phyloP scores from a whole-genome alignment of 35 echinoderm and acorn worm species.

The Heliocidaris erythrogramma region DNA sequence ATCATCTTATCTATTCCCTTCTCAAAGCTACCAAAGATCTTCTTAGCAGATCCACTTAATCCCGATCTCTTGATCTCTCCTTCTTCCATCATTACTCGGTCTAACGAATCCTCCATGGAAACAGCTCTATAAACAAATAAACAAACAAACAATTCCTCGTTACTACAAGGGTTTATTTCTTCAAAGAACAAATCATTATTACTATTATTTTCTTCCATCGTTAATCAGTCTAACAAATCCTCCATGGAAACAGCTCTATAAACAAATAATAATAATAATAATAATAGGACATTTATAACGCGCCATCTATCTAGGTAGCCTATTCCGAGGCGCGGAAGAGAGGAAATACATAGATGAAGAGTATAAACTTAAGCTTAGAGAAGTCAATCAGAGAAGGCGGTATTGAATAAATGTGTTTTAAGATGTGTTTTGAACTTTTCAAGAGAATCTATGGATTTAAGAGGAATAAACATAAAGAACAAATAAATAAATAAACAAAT shows the following conservation, averaged over 20 bases:
- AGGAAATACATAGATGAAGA: too few species aligned
- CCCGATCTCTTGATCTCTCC: constrained; percentile 65
- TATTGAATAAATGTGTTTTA: too few species aligned
- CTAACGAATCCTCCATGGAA: constrained; percentile 91
- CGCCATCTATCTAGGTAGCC: too few species aligned
- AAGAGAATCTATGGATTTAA: too few species aligned
- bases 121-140: constrained; percentile 76
- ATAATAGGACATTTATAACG: too few species aligned
- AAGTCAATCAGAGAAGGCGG: too few species aligned
- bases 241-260: constrained; percentile 95
- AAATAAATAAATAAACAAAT: background rate
- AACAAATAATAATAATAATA: background rate
- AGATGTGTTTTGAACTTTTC: too few species aligned
- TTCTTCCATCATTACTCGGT: constrained; percentile 57
- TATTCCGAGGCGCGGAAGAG: too few species aligned
- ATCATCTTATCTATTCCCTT: constrained; percentile 96
- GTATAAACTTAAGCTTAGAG: too few species aligned
- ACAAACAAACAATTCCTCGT: constrained; percentile 42
- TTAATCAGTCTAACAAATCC: constrained; percentile 60
- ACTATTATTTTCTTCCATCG: constrained; percentile 1
- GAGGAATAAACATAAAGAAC: too few species aligned
- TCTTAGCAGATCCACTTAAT: constrained; percentile 83
- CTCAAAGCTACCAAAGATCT: constrained; percentile 98
- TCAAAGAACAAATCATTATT: background rate
- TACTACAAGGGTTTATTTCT: too few species aligned